Evolutionary conservation across 2,113 vertebrate genomes (phyloP).

Genomic region (Emydura subglobosa): DNA sequence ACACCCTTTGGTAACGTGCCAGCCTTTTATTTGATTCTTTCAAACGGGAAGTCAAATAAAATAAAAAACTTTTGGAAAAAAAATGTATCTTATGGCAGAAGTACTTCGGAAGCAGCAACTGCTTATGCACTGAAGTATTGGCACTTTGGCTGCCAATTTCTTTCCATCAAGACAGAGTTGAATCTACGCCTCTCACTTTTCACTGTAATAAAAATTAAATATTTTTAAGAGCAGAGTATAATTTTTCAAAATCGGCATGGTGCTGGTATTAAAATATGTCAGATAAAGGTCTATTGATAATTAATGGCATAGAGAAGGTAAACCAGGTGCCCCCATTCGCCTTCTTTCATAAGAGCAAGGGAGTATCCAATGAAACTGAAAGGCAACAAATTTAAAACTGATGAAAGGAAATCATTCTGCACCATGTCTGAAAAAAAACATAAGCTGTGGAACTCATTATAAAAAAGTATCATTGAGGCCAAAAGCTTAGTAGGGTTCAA

Average conservation of each 20-base stretch:
- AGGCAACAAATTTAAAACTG: background rate
- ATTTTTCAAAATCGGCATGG: conserved; percentile 18
- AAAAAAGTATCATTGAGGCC: background rate
- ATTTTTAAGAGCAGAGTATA: background rate
- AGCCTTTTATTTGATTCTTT: background rate
- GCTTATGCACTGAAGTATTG: background rate
- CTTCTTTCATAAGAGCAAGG: background rate
- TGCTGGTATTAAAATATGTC: background rate
- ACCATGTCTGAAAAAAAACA: background rate
- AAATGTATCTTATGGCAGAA: background rate
- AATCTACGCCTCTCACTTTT: background rate
- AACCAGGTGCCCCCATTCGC: background rate
- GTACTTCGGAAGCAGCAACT: background rate
- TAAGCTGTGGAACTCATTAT: background rate
- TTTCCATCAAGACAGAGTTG: background rate
- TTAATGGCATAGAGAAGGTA: background rate
- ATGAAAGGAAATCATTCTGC: background rate
- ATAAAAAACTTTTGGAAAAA: background rate
- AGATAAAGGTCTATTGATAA: conserved; percentile 7
- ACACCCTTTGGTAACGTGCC: background rate
- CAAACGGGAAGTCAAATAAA: background rate
- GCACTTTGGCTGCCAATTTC: background rate
- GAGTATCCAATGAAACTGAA: background rate
- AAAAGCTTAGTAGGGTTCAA: background rate
- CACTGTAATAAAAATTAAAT: background rate